These are phyloP conservation scores for Agraylea sexmaculata DNA, from an alignment of 1,140 invertebrate species.

Conservation along the genomic window DNA sequence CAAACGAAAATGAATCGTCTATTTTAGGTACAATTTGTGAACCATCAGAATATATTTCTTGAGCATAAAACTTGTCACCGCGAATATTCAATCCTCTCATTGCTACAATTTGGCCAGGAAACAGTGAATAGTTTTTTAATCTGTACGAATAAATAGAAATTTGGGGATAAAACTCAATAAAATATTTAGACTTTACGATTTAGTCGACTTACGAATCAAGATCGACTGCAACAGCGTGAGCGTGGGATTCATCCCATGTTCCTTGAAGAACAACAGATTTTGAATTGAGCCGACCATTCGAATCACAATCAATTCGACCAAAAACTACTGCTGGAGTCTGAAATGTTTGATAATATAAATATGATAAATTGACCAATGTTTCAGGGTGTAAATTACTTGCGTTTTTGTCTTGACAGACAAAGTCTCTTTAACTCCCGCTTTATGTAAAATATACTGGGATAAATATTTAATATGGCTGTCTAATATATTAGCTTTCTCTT, in stretches of 20 bases:
- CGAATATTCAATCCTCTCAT: slow-evolving; percentile 58
- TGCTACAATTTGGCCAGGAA: slow-evolving; percentile 75
- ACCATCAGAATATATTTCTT: slow-evolving; percentile 48
- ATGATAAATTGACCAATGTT: no score
- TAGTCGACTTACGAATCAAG: slow-evolving; percentile 28
- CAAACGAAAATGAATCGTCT: not conserved
- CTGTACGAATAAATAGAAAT: slow-evolving; percentile 49
- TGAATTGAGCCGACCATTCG: slow-evolving; percentile 54
- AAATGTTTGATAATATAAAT: slow-evolving; percentile 15
- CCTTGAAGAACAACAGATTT: slow-evolving; percentile 60
- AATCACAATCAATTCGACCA: slow-evolving; percentile 64
- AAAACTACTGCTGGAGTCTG: slow-evolving; percentile 41
- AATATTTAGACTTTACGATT: slow-evolving; percentile 1
- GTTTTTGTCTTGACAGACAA: slow-evolving; percentile 32
- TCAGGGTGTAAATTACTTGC: slow-evolving; percentile 30
- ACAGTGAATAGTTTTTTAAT: slow-evolving; percentile 60
- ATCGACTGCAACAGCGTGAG: slow-evolving; percentile 32
- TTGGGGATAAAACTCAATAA: not conserved
- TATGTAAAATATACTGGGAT: slow-evolving; percentile 35
- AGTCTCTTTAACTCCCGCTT: slow-evolving; percentile 28
- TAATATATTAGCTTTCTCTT: slow-evolving; percentile 32
- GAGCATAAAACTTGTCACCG: slow-evolving; percentile 54
- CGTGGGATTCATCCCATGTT: slow-evolving; percentile 39
- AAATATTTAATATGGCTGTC: slow-evolving; percentile 34
- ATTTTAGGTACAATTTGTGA: slow-evolving; percentile 12